Evolutionary conservation across 2,797 vertebrate species (phyloP).

Genomic region (Pristis pectinata): DNA sequence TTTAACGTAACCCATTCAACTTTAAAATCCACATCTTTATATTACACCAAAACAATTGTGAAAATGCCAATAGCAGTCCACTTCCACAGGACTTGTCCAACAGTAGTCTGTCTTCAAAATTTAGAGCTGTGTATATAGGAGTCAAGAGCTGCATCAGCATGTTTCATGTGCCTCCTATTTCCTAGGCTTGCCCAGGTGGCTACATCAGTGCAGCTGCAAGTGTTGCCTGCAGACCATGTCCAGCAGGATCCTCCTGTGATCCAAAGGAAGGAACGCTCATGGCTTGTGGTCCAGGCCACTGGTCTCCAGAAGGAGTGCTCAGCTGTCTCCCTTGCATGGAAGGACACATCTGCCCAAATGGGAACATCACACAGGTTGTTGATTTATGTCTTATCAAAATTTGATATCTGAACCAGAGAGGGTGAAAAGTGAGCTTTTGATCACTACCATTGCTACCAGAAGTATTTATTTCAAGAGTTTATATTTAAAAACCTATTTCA

Average conservation of each 20-base stretch:
- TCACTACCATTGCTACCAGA: background rate
- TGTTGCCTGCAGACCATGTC: conserved; percentile 66
- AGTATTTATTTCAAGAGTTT: background rate
- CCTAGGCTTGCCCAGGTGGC: conserved; percentile 66
- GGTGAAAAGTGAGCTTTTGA: background rate
- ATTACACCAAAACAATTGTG: background rate
- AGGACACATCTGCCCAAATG: conserved; percentile 61
- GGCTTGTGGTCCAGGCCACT: conserved; percentile 62
- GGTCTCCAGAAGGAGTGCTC: conserved; percentile 66
- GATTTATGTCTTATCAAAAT: background rate
- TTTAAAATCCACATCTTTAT: background rate
- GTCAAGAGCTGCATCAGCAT: background rate
- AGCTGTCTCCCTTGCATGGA: conserved; percentile 64
- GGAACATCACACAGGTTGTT: conserved; percentile 61
- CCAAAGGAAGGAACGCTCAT: conserved; percentile 48
- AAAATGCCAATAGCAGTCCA: background rate
- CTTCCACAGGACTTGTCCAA: background rate
- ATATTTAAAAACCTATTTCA: background rate
- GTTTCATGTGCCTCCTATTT: background rate
- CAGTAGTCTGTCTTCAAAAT: background rate
- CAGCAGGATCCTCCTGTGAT: conserved; percentile 67
- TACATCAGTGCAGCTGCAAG: conserved; percentile 66
- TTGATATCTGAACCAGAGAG: background rate
- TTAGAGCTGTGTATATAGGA: background rate
- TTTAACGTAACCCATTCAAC: background rate